Conservation (phyloP, 2,797 vertebrate genomes). For the Cryptoprocta ferox region DNA sequence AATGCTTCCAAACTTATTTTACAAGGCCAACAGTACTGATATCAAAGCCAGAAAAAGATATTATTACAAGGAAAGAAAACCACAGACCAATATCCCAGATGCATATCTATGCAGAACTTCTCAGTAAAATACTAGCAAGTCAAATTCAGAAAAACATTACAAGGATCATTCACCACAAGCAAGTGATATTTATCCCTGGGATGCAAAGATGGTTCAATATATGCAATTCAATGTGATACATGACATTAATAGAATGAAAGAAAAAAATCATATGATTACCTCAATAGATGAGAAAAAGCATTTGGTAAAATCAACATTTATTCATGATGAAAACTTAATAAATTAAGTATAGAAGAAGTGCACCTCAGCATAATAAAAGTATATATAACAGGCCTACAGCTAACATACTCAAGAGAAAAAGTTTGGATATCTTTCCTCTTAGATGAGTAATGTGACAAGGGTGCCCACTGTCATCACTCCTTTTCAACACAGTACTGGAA, state of each 20-base stretch:
- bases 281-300: not conserved
- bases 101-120: not conserved
- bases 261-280: not conserved
- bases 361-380: not conserved
- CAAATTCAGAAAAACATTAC: not conserved
- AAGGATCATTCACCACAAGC: not conserved
- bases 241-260: not conserved
- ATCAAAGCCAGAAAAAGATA: not conserved
- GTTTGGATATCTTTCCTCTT: not conserved
- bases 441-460: not conserved
- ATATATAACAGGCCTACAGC: not conserved
- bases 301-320: not conserved
- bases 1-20: not conserved
- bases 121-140: not conserved
- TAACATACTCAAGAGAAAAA: not conserved
- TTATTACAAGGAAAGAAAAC: not conserved
- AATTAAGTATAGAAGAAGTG: not conserved
- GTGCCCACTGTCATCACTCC: not conserved
- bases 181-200: not conserved
- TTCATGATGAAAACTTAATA: not conserved
- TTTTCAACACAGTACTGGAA: not conserved
- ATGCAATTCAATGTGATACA: not conserved
- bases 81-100: not conserved
- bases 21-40: not conserved
- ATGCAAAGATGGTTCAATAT: not conserved